Percentiles rank a stretch among this genome's conserved stretches.
Conservation (phyloP, 2,113 vertebrate genomes). For the Sphyrna mokarran region DNA sequence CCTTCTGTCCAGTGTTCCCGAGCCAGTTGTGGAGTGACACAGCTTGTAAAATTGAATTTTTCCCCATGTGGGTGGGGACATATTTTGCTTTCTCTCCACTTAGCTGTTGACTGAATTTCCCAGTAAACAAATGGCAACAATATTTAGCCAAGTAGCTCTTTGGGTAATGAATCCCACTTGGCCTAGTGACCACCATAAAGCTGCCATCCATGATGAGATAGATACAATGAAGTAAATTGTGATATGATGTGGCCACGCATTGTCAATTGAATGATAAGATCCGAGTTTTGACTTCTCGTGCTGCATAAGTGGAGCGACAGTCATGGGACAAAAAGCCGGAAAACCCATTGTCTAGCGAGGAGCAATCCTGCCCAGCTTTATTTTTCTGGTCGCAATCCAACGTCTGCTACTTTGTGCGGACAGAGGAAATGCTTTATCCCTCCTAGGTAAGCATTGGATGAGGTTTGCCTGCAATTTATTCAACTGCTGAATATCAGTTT, state of each 20-base stretch:
- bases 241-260: not conserved
- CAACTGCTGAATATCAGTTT: not conserved
- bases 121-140: not conserved
- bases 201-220: not conserved
- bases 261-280: not conserved
- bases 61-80: not conserved
- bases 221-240: not conserved
- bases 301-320: not conserved
- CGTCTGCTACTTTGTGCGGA: not conserved
- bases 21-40: not conserved
- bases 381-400: not conserved
- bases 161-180: slow-evolving; percentile 15
- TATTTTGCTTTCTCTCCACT: not conserved
- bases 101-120: not conserved
- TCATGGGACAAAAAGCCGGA: not conserved
- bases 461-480: not conserved
- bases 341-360: no score
- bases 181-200: not conserved
- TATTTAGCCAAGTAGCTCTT: not conserved
- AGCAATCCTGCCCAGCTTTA: not conserved
- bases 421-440: not conserved
- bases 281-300: not conserved
- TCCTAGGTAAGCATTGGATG: not conserved
- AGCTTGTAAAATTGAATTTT: not conserved
- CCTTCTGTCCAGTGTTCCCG: not conserved